These are phyloP conservation scores for Archips crataeganus DNA, from an alignment of 2,888 invertebrate species.

Conservation along the genomic window DNA sequence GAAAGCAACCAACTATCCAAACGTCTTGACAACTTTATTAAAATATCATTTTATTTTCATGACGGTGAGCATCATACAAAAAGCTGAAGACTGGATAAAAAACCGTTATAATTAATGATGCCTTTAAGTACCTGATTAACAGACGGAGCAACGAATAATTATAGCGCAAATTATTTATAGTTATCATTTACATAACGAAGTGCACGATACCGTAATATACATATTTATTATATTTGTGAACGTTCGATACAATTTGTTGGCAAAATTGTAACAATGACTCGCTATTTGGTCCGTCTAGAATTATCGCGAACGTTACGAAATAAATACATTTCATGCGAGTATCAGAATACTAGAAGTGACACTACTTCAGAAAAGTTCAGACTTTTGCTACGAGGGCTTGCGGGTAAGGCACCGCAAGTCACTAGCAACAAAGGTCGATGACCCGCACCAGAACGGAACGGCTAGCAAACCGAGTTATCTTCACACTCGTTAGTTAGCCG, in stretches of 20 bases:
- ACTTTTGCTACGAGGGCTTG: not conserved
- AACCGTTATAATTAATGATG: not conserved
- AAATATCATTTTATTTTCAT: too few species aligned
- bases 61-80: too few species aligned
- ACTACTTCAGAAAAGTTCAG: not conserved
- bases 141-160: not conserved
- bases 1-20: too few species aligned
- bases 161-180: not conserved
- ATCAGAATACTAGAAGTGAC: not conserved
- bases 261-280: conserved; percentile 18
- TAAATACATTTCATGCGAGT: not conserved
- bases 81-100: too few species aligned
- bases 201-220: not conserved
- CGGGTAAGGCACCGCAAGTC: not conserved
- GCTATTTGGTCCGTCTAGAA: conserved; percentile 35
- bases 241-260: conserved; percentile 22
- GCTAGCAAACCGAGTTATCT: not conserved
- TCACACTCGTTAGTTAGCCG: not conserved
- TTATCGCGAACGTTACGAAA: conserved; percentile 46
- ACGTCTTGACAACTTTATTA: too few species aligned
- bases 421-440: not conserved
- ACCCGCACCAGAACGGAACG: too few species aligned
- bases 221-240: conserved; percentile 30
- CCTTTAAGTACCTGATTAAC: not conserved
- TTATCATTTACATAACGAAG: not conserved